A percentile compares a stretch with the other conserved stretches of the same genome.
phyloP scores from a whole-genome alignment of 2,888 invertebrate genomes.

The Asteroscopus sphinx region DNA sequence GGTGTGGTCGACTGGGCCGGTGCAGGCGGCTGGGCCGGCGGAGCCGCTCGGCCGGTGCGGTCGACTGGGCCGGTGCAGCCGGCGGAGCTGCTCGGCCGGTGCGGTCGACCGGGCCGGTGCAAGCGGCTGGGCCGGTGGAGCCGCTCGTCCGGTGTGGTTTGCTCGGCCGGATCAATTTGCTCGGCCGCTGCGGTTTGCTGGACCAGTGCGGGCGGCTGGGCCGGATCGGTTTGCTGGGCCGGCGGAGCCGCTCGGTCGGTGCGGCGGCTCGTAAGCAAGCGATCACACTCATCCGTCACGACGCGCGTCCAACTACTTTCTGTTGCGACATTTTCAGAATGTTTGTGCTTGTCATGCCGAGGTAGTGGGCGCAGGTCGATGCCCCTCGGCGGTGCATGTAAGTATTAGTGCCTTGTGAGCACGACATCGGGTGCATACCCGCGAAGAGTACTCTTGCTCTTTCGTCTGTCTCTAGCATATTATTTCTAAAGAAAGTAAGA shows the following conservation, averaged over 20 bases:
- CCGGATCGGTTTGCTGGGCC: too few species aligned
- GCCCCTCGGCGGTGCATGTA: conserved; percentile 3
- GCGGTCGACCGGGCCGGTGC: too few species aligned
- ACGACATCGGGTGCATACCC: conserved; percentile 37
- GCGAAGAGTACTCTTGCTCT: conserved; percentile 44
- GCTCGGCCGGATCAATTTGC: too few species aligned
- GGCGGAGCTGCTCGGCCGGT: conserved; percentile 6
- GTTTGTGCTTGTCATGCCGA: neutral
- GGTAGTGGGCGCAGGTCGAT: too few species aligned
- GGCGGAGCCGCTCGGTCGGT: neutral
- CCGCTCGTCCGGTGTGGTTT: conserved; percentile 22
- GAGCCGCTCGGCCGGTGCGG: conserved; percentile 9
- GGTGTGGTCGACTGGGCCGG: too few species aligned
- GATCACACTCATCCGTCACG: neutral
- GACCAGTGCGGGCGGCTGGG: too few species aligned
- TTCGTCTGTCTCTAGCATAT: conserved; percentile 51
- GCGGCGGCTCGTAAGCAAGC: neutral
- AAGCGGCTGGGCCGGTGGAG: too few species aligned
- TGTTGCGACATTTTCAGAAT: neutral
- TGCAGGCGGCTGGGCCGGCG: conserved; percentile 23
- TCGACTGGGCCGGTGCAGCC: too few species aligned
- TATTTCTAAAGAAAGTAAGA: conserved; percentile 44
- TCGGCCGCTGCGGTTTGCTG: too few species aligned
- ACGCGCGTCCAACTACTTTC: neutral
- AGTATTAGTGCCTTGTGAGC: conserved; percentile 50